Percentiles rank a stretch among this genome's conserved stretches.
These are phyloP conservation scores for Tringa solitaria DNA, from an alignment of 2,113 vertebrate genomes.

Conservation along the genomic window DNA sequence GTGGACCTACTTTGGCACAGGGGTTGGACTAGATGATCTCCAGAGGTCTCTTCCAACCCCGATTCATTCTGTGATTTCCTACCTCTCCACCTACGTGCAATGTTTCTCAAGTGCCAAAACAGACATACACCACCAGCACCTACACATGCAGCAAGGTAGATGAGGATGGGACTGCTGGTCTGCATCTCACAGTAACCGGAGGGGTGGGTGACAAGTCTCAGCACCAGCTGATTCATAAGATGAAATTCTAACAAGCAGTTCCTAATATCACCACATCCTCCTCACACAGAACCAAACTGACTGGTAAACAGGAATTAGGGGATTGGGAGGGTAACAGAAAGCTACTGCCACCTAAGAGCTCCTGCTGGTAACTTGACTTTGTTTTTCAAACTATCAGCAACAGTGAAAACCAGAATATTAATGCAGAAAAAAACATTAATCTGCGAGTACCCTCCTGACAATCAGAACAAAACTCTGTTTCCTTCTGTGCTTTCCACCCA, in stretches of 20 bases:
- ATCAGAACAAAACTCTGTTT: neutral
- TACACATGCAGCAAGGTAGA: neutral
- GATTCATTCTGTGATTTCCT: no score
- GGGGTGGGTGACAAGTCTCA: neutral
- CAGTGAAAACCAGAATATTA: neutral
- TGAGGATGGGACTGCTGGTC: neutral
- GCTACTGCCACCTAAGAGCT: neutral
- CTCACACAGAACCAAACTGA: neutral
- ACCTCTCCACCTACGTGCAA: neutral
- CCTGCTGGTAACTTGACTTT: neutral
- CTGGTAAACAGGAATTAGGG: neutral
- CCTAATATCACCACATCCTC: neutral
- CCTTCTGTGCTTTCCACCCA: neutral
- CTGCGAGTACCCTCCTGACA: neutral
- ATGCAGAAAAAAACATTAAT: neutral
- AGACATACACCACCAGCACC: neutral
- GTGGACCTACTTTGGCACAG: no score
- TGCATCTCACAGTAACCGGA: neutral
- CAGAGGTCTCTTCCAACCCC: no score
- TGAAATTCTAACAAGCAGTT: neutral
- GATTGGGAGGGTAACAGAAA: neutral
- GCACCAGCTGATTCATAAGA: neutral
- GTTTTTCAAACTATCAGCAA: neutral
- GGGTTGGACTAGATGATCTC: no score
- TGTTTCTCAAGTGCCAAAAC: neutral